Base-by-base conservation (phyloP, 2,797 vertebrate species). In the Rhinoraja longicauda region DNA sequence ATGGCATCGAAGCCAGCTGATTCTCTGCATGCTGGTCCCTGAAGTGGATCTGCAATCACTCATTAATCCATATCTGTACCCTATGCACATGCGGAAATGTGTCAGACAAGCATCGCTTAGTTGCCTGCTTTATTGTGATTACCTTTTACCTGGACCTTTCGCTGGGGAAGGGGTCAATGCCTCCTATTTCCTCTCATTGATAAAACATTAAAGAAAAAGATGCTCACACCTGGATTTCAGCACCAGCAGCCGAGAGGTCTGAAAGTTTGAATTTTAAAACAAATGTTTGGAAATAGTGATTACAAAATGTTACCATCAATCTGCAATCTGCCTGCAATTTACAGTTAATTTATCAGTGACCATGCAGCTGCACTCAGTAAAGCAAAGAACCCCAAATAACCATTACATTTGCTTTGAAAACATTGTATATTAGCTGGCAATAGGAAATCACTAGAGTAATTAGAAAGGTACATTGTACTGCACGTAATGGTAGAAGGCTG, bases 321-420 rank as follows among this genome's bases (percentile, higher is more conserved):
- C 93, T 93, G 93, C 93, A 94, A 94, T 84, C 92, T 94, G 94
- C 93, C 94, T 94, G 94, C 93, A 95, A 95, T 95, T 96, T 95
- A 95, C 95, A 96, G 94, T 93, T 93, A 95, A 95, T 97, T 95
- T 96, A 95, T 96, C 96, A 96, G 95, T 96, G 96, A 94, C 94
- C 95, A 94, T 0, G n/a, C 96, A 96, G 95, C 95, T 96, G 95
- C 94, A 95, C 79, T 94, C 94, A 93, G 90, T 93, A 94, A 93
- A 93, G 93, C 94, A 76, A 93, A 93, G 94, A 93, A 93, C 26
- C 93, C 94, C 94, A 7, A 93, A 94, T 94, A 94, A 93, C 95
- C 94, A 95, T 96, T 95, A 94, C 94, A 95, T n/a, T 94, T 94
- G 93, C 94, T 94, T 94, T 94, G 94, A 95, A 95, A 95, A 94